Evolutionary conservation across 2,888 invertebrate species (phyloP), one percentile per base, ranked within the genome.

Genomic region (Plutella xylostella): DNA sequence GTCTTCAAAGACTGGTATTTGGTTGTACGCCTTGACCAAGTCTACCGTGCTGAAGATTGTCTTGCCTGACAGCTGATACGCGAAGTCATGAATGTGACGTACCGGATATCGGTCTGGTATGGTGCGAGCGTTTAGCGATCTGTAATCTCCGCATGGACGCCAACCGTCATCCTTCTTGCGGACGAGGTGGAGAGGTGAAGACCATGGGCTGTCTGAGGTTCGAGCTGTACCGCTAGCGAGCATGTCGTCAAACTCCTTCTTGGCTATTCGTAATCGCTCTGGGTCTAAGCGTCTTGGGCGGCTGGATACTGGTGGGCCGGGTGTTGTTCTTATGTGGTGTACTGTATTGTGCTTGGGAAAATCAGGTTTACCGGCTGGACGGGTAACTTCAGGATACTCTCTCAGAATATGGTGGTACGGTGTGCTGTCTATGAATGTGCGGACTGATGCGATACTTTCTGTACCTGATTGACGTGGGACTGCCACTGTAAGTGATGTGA

Each of bases 1-100:
- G 14, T 44, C 44, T 44, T 48, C 46, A 1, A 18, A 4, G 1
- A 54, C 48, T 5, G 19, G 35, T 0, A 54, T 14, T 22, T 63
- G 63, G 43, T 65, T 57, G 44, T 61, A 72, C 0, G 68, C 68
- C 15, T 54, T 43, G 4, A 52, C 49, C 17, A 70, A 50, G 50
- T 71, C 67, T 2, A 70, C 47, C 5, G 42, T 17, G 0, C 55
- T 52, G 45, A 65, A 65, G n/a, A 61, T 47, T 5, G 38, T 54
- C 37, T 52, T 57, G 0, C 54, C 56, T 11, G 39, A n/a, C n/a
- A n/a, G n/a, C n/a, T n/a, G 47, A 18, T 51, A 45, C 1, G 52
- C 52, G 43, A 53, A 55, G 19, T 53, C 47, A 19, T 51, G 28
- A n/a, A n/a, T n/a, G n/a, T n/a, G n/a, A n/a, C n/a, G n/a, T n/a